Conservation (phyloP, 1,140 invertebrate species). For the Babylonia areolata region DNA sequence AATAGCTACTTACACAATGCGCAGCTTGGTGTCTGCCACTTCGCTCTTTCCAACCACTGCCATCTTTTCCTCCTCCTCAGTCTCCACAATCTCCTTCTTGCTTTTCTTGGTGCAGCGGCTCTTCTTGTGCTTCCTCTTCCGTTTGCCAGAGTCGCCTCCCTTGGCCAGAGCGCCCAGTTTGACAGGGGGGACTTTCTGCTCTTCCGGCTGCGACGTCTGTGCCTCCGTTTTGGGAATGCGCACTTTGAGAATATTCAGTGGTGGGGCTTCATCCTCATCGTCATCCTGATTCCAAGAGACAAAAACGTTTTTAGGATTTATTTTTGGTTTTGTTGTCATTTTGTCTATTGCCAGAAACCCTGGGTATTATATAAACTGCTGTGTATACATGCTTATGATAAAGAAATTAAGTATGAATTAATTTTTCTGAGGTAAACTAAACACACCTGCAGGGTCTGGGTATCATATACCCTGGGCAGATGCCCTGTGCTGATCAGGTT, state of each 20-base stretch:
- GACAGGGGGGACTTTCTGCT: background rate
- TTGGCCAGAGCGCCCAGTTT: background rate
- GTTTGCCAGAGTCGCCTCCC: conserved; percentile 7
- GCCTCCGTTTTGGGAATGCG: conserved; percentile 69
- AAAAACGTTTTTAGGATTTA: too few species aligned
- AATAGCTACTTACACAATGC: conserved; percentile 67
- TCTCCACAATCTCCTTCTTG: conserved; percentile 34
- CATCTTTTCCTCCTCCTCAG: conserved; percentile 31
- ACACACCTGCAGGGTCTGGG: too few species aligned
- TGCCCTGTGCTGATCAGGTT: too few species aligned
- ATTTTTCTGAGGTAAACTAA: too few species aligned
- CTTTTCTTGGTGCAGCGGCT: conserved; percentile 28
- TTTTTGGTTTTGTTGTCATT: too few species aligned
- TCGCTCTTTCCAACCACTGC: conserved; percentile 41
- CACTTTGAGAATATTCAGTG: conserved; percentile 56
- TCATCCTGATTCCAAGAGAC: background rate
- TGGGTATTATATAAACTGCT: too few species aligned
- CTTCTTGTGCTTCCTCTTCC: conserved; percentile 5
- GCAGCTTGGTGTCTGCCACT: conserved; percentile 4
- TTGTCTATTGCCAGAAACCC: too few species aligned
- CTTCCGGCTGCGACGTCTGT: conserved; percentile 47
- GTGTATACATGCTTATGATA: too few species aligned
- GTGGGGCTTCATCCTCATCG: conserved; percentile 58
- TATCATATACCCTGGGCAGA: too few species aligned
- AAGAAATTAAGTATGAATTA: too few species aligned